Evolutionary conservation across 2,888 invertebrate genomes (phyloP).

Genomic region (Saturnia pavonia): DNA sequence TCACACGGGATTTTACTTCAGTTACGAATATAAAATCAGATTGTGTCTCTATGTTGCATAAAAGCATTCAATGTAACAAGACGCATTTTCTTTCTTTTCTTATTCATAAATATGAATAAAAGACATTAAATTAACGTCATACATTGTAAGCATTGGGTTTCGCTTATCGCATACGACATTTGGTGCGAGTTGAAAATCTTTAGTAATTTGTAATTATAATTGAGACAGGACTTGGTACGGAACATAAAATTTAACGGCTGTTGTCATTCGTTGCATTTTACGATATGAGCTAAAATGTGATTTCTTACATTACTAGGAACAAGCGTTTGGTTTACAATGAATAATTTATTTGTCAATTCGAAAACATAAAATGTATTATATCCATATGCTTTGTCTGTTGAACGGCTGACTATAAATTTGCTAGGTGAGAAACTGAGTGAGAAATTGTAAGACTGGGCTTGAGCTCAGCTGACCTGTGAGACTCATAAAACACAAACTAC

Average conservation of each 20-base stretch:
- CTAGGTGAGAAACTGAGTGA: slow-evolving; percentile 51
- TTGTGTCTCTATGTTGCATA: slow-evolving; percentile 6
- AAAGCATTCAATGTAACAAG: slow-evolving; percentile 11
- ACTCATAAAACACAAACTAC: slow-evolving; percentile 54
- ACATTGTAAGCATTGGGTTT: slow-evolving; percentile 57
- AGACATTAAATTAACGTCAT: slow-evolving; percentile 33
- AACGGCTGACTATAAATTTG: slow-evolving; percentile 49
- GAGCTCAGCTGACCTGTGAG: slow-evolving; percentile 27
- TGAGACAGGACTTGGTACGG: slow-evolving; percentile 62
- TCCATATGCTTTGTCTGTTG: slow-evolving; percentile 53
- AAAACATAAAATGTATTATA: slow-evolving; percentile 65
- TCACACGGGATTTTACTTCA: neutral
- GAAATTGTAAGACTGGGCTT: slow-evolving; percentile 57
- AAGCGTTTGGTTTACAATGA: slow-evolving; percentile 61
- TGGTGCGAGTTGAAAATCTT: slow-evolving; percentile 61
- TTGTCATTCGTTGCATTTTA: slow-evolving; percentile 74
- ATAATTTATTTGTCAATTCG: slow-evolving; percentile 74
- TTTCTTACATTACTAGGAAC: slow-evolving; percentile 69
- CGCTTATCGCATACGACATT: slow-evolving; percentile 56
- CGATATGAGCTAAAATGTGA: slow-evolving; percentile 73
- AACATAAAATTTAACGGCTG: slow-evolving; percentile 74
- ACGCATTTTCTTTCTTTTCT: slow-evolving; percentile 15
- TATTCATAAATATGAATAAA: slow-evolving; percentile 30
- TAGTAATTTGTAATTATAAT: slow-evolving; percentile 81
- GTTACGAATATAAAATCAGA: neutral